Conservation (phyloP, 2,797 vertebrate species). For the Gymnothorax javanicus region DNA sequence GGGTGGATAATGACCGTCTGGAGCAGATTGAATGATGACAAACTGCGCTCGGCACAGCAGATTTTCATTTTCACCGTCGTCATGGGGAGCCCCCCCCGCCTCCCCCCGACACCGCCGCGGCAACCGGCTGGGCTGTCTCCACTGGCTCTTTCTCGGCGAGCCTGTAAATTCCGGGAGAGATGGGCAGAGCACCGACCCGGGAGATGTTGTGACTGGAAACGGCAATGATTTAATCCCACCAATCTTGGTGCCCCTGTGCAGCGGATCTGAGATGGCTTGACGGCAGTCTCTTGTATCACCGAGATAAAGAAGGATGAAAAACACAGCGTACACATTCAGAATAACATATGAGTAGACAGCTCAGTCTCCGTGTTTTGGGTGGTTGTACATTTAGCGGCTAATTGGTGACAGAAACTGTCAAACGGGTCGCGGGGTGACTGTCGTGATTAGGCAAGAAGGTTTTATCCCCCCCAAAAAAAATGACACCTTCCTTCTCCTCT, state of each 20-base stretch:
- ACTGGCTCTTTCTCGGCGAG: slow-evolving; percentile 78
- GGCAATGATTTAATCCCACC: slow-evolving; percentile 75
- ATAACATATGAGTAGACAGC: slow-evolving; percentile 6
- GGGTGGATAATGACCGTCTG: slow-evolving; percentile 96
- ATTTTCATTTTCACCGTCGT: slow-evolving; percentile 98
- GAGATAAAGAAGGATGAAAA: slow-evolving; percentile 26
- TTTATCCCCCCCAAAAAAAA: slow-evolving; percentile 68
- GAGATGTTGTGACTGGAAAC: slow-evolving; percentile 27
- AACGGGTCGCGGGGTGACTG: slow-evolving; percentile 80
- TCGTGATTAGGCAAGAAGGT: slow-evolving; percentile 78
- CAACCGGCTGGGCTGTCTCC: slow-evolving; percentile 68
- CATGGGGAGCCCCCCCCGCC: slow-evolving; percentile 74
- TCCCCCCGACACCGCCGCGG: no score
- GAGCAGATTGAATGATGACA: slow-evolving; percentile 99
- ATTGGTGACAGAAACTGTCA: slow-evolving; percentile 91
- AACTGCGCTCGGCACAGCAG: slow-evolving; percentile 85
- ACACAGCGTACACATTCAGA: background rate
- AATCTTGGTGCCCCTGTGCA: slow-evolving; percentile 51
- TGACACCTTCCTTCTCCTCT: slow-evolving; percentile 53
- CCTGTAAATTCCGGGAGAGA: slow-evolving; percentile 79
- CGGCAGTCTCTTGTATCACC: slow-evolving; percentile 4
- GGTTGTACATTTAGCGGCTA: slow-evolving; percentile 86
- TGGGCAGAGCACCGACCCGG: slow-evolving; percentile 33
- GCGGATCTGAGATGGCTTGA: slow-evolving; percentile 47
- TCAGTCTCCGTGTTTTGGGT: slow-evolving; percentile 67